phyloP scores from a whole-genome alignment of 2,797 vertebrate species.

The Alosa sapidissima region DNA sequence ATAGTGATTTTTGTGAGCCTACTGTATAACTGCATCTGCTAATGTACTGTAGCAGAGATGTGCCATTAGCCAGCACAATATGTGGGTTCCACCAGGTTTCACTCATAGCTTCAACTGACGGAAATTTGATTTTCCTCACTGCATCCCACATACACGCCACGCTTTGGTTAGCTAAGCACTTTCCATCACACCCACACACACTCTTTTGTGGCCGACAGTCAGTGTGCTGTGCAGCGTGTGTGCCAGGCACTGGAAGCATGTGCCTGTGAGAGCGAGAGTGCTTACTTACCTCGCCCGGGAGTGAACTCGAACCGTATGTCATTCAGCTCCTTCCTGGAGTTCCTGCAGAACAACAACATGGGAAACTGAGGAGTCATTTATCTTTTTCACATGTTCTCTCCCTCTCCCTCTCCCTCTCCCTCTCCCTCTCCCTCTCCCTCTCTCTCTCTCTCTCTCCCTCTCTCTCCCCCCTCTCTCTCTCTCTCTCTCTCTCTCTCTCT shows the following conservation, averaged over 20 bases:
- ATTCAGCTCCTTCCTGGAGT: slow-evolving; percentile 96
- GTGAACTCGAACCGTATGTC: slow-evolving; percentile 98
- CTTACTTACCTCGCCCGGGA: slow-evolving; percentile 87
- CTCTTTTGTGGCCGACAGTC: background rate
- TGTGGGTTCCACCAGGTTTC: background rate
- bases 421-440: too few relatives aligned
- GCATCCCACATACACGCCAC: background rate
- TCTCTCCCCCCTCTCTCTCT: too few relatives aligned
- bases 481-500: background rate
- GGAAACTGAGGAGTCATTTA: background rate
- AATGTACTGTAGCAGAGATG: background rate
- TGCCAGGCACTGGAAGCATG: background rate
- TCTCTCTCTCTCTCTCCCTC: too few relatives aligned
- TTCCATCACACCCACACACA: background rate
- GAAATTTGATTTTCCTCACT: background rate
- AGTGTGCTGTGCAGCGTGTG: background rate
- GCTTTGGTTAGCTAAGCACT: background rate
- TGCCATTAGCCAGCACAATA: background rate
- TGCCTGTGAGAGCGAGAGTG: background rate
- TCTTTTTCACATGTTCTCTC: background rate
- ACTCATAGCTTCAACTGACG: background rate
- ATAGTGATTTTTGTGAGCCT: background rate
- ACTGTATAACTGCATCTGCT: background rate
- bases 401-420: background rate
- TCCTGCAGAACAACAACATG: slow-evolving; percentile 70